These are phyloP conservation scores for Drosophila paranaensis DNA, from an alignment of 2,888 invertebrate species.

Conservation along the genomic window DNA sequence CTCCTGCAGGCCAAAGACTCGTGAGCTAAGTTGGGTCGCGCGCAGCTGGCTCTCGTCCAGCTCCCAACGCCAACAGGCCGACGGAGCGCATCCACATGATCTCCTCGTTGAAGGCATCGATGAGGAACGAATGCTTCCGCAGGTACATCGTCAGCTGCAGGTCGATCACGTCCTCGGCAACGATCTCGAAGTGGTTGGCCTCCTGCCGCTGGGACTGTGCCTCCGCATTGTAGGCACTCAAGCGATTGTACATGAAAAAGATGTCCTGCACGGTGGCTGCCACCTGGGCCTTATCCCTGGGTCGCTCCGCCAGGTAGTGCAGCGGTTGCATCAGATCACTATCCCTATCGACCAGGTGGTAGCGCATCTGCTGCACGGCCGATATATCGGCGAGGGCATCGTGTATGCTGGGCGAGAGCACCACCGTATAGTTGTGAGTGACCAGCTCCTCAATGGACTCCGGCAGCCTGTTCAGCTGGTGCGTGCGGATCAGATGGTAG, in stretches of 20 bases:
- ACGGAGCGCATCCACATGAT: conserved; percentile 61
- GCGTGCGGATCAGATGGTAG: conserved; percentile 69
- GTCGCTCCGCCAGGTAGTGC: conserved; percentile 34
- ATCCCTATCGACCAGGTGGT: conserved; percentile 10
- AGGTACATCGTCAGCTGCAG: conserved; percentile 67
- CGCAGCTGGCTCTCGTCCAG: conserved; percentile 25
- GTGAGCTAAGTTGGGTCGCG: conserved; percentile 10
- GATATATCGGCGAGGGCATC: conserved; percentile 44
- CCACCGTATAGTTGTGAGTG: conserved; percentile 46
- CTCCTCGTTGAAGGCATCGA: conserved; percentile 63
- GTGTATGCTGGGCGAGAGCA: conserved; percentile 37
- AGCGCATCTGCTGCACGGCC: conserved; percentile 39
- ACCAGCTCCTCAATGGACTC: conserved; percentile 54
- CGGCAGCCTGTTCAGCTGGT: conserved; percentile 55
- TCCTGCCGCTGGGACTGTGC: not conserved
- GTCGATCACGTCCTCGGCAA: conserved; percentile 52
- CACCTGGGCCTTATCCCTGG: conserved; percentile 19
- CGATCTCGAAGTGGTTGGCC: conserved; percentile 39
- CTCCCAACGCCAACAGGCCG: conserved; percentile 62
- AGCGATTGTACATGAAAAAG: conserved; percentile 46
- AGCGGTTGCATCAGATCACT: conserved; percentile 11
- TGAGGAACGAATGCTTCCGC: conserved; percentile 71
- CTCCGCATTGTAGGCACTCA: conserved; percentile 14
- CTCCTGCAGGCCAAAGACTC: conserved; percentile 44
- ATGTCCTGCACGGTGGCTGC: conserved; percentile 42